Conservation (phyloP, 1,140 invertebrate species). For the Aphis gossypii region DNA sequence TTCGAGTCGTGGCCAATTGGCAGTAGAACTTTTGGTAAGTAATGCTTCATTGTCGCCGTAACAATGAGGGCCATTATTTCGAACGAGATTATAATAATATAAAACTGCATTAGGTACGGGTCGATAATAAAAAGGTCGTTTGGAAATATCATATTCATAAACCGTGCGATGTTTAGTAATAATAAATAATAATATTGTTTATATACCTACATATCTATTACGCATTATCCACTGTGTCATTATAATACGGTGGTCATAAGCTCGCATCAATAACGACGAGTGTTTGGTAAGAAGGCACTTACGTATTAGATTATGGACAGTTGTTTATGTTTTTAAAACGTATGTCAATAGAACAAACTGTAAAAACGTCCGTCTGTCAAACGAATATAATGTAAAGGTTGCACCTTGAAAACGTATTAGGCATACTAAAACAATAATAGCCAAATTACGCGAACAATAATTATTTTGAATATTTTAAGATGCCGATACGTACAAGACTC, state of each 20-base stretch:
- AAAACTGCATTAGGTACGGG: neutral
- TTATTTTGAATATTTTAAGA: slow-evolving; percentile 54
- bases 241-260: neutral
- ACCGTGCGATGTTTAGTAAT: neutral
- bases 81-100: slow-evolving; percentile 19
- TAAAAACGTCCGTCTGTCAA: slow-evolving; percentile 15
- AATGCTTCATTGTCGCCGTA: neutral
- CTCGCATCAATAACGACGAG: neutral
- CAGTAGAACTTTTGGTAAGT: neutral
- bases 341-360: slow-evolving; percentile 36
- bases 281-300: neutral
- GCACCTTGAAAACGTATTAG: slow-evolving; percentile 49
- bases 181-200: neutral
- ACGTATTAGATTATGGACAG: neutral
- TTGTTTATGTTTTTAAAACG: slow-evolving; percentile 30
- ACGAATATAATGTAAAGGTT: slow-evolving; percentile 30
- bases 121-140: neutral
- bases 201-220: neutral
- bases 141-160: neutral
- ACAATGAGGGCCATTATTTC: neutral
- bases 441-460: slow-evolving; percentile 23
- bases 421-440: slow-evolving; percentile 36
- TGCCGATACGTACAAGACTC: neutral
- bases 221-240: neutral
- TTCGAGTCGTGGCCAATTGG: neutral